Evolutionary conservation across 2,888 invertebrate genomes (phyloP).

Genomic region (Ochropleura leucogaster): DNA sequence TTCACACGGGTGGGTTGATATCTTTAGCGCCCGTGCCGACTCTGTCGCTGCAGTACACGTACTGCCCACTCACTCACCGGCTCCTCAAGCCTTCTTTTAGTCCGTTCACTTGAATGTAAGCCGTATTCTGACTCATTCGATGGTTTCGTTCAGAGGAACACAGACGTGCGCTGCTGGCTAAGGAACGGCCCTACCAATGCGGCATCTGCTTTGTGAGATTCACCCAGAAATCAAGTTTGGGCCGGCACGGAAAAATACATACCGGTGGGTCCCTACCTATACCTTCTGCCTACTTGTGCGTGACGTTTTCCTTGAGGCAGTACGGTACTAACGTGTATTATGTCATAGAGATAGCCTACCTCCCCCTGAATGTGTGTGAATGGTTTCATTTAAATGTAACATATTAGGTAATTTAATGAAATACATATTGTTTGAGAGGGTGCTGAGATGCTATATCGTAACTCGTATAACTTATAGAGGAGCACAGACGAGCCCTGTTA

Average conservation of each 20-base stretch:
- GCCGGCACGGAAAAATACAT: conserved; percentile 92
- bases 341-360: conserved; percentile 79
- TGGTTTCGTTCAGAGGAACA: conserved; percentile 88
- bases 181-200: conserved; percentile 91
- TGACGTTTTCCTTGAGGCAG: conserved; percentile 85
- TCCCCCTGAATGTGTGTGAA: conserved; percentile 89
- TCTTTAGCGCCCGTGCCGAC: conserved; percentile 76
- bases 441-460: conserved; percentile 88
- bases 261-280: conserved; percentile 87
- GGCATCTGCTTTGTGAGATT: conserved; percentile 92
- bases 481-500: conserved; percentile 91
- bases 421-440: conserved; percentile 81
- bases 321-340: conserved; percentile 79
- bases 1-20: conserved; percentile 91
- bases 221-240: conserved; percentile 93
- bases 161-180: conserved; percentile 87
- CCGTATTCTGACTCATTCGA: conserved; percentile 78
- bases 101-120: conserved; percentile 66
- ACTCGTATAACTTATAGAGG: conserved; percentile 90
- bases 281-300: conserved; percentile 81
- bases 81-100: conserved; percentile 69
- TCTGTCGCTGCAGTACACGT: conserved; percentile 67
- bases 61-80: conserved; percentile 63
- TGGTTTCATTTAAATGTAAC: conserved; percentile 76
- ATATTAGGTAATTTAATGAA: conserved; percentile 77